phyloP scores from a whole-genome alignment of 2,888 invertebrate species.

The Apodemia zela region DNA sequence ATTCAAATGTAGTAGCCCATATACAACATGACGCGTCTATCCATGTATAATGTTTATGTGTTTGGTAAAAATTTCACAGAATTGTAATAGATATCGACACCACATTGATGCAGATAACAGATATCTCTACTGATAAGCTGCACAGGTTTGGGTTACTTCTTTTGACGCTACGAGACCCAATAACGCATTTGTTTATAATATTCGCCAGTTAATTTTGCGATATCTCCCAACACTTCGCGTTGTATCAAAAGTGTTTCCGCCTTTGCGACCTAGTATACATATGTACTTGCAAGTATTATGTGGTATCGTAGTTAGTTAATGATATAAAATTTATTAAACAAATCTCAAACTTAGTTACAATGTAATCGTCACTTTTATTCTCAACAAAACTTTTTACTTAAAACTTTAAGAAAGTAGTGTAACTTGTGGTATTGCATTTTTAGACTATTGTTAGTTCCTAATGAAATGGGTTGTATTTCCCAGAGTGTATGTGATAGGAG shows the following conservation, averaged over 20 bases:
- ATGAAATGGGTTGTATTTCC: constrained; percentile 1
- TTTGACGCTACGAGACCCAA: neutral
- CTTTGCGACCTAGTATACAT: constrained; percentile 7
- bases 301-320: neutral
- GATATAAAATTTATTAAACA: neutral
- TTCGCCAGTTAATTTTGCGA: neutral
- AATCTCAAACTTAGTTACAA: neutral
- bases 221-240: neutral
- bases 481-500: neutral
- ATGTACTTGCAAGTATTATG: constrained; percentile 15
- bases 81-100: constrained; percentile 20
- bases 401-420: neutral
- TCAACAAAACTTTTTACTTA: neutral
- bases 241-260: constrained; percentile 4
- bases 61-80: constrained; percentile 8
- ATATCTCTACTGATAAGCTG: constrained; percentile 25
- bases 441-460: neutral
- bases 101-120: constrained; percentile 24
- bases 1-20: neutral
- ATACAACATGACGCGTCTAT: neutral
- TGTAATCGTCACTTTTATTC: neutral
- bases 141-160: constrained; percentile 1
- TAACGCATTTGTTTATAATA: constrained; percentile 10
- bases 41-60: neutral
- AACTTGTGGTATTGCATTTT: neutral